Conservation (phyloP, 2,113 vertebrate genomes). For the Ranitomeya variabilis region DNA sequence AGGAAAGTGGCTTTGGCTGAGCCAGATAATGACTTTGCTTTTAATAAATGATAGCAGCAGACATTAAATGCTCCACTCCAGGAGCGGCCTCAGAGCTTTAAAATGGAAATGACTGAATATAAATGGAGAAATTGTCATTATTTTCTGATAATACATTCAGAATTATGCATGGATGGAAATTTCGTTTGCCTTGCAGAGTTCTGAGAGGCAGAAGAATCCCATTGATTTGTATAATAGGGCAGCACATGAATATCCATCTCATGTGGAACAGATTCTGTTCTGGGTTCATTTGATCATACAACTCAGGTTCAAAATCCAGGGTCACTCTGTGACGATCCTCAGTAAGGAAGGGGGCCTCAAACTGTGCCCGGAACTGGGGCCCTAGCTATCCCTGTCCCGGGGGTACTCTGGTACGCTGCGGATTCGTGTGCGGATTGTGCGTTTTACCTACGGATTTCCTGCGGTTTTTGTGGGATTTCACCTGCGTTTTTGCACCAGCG, state of each 20-base stretch:
- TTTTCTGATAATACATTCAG: constrained; percentile 42
- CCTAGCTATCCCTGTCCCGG: too few species aligned
- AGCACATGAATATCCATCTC: background rate
- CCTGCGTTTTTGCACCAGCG: too few species aligned
- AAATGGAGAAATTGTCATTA: constrained; percentile 70
- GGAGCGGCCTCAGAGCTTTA: constrained; percentile 63
- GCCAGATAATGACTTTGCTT: constrained; percentile 66
- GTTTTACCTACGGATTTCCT: too few species aligned
- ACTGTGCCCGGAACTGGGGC: too few species aligned
- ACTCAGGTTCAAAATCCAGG: too few species aligned
- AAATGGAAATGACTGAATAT: constrained; percentile 64
- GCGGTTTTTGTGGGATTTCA: too few species aligned
- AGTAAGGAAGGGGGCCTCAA: too few species aligned
- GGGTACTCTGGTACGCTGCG: too few species aligned
- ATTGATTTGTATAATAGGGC: constrained; percentile 25
- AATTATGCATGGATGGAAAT: constrained; percentile 41
- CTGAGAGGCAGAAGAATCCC: background rate
- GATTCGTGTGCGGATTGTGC: too few species aligned
- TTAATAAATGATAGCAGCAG: constrained; percentile 66
- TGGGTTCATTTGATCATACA: background rate
- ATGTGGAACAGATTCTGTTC: background rate
- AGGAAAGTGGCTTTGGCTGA: background rate
- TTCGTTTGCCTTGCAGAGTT: background rate
- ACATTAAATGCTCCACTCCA: constrained; percentile 65
- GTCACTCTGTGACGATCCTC: too few species aligned